Conservation (phyloP, 2,888 invertebrate species). For the Phymatocera aterrima region DNA sequence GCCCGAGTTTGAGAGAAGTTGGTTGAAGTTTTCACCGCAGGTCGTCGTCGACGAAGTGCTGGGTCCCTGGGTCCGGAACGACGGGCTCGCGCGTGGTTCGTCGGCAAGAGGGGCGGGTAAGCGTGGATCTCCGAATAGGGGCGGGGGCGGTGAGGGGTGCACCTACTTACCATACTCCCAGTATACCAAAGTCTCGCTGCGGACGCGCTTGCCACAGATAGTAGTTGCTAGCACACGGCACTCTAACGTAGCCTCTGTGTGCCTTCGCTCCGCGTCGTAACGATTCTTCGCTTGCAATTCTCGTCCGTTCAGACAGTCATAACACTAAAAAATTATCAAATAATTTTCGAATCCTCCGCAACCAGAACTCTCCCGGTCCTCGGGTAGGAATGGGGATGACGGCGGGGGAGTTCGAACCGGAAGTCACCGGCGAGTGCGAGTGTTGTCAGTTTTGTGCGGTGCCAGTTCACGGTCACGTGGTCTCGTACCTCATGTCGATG, state of each 20-base stretch:
- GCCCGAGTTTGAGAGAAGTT: not conserved
- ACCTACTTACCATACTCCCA: slow-evolving; percentile 73
- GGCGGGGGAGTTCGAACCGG: slow-evolving; percentile 1
- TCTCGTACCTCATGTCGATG: slow-evolving; percentile 6
- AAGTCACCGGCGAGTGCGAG: slow-evolving; percentile 10
- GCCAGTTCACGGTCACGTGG: slow-evolving; percentile 60
- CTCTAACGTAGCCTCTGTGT: slow-evolving; percentile 49
- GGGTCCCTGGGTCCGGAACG: slow-evolving; percentile 58
- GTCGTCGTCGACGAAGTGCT: slow-evolving; percentile 20
- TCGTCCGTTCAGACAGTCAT: not conserved
- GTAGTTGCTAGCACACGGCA: slow-evolving; percentile 68
- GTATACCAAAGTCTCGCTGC: slow-evolving; percentile 70
- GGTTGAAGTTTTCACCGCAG: not conserved
- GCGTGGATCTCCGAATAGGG: slow-evolving; percentile 53
- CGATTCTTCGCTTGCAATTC: not conserved
- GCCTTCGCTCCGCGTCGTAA: slow-evolving; percentile 22
- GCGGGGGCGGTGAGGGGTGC: slow-evolving; percentile 62
- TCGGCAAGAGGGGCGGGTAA: slow-evolving; percentile 51
- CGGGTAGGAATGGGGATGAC: not conserved
- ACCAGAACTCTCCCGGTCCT: not conserved
- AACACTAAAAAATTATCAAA: not conserved
- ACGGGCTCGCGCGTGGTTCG: slow-evolving; percentile 43
- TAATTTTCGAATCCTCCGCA: not conserved
- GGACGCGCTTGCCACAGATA: slow-evolving; percentile 66
- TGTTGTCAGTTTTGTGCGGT: slow-evolving; percentile 59